phyloP scores from a whole-genome alignment of 2,888 invertebrate genomes.

The Zygaena filipendulae region DNA sequence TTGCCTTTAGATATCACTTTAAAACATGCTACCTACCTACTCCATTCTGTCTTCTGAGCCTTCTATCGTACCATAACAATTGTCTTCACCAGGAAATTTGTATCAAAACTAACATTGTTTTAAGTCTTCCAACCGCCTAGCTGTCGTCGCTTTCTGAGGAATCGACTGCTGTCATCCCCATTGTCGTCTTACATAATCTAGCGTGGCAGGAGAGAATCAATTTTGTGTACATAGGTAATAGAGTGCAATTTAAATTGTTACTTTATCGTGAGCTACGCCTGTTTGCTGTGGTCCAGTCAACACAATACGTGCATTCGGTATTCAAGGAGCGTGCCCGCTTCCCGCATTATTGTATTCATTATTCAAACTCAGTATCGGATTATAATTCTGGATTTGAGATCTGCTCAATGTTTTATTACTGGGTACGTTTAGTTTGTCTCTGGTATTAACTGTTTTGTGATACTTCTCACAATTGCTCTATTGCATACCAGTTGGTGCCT shows the following conservation, averaged over 20 bases:
- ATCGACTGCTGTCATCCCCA: too few relatives aligned
- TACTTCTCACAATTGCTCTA: too few relatives aligned
- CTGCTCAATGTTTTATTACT: too few relatives aligned
- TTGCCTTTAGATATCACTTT: too few relatives aligned
- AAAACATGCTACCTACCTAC: too few relatives aligned
- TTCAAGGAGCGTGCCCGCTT: constrained; percentile 37
- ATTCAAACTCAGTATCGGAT: constrained; percentile 40
- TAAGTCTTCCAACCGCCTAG: not conserved
- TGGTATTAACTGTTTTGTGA: too few relatives aligned
- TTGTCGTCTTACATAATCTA: too few relatives aligned
- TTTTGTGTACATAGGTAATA: too few relatives aligned
- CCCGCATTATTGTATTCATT: constrained; percentile 45
- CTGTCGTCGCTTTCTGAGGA: not conserved
- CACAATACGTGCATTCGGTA: constrained; percentile 41
- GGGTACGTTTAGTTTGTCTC: too few relatives aligned
- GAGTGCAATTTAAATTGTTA: constrained; percentile 10
- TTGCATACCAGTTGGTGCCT: too few relatives aligned
- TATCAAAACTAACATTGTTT: constrained; percentile 45
- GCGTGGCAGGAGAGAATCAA: too few relatives aligned
- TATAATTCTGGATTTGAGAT: constrained; percentile 27
- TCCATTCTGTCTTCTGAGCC: too few relatives aligned
- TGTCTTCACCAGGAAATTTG: constrained; percentile 41
- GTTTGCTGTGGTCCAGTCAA: constrained; percentile 10
- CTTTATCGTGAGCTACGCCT: constrained; percentile 1
- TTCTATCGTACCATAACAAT: constrained; percentile 33